Base-by-base conservation (phyloP, 2,888 invertebrate genomes). In the Frankliniella fusca region DNA sequence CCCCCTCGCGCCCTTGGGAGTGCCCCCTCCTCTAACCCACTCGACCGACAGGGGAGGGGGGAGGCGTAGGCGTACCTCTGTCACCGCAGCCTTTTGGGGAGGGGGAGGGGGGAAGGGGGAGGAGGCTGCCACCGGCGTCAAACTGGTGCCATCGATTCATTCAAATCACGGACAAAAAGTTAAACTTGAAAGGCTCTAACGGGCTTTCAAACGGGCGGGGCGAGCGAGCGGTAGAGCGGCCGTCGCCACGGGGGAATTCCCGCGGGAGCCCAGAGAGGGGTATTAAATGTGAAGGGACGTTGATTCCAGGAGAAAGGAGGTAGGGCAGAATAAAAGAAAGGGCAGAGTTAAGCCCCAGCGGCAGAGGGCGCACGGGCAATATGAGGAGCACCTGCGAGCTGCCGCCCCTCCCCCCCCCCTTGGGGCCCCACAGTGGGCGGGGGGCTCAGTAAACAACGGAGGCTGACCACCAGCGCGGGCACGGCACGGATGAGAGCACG, bases 91-190 rank as follows among this genome's bases (percentile, higher is more conserved):
- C 38, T 38, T 38, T 38, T n/a, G n/a, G n/a, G n/a, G n/a, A n/a
- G n/a, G n/a, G 54, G 10, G 18, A 0, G 54, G 20, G 54, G 54
- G 18, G 7, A 0, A 5, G 54, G 15, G n/a, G 38, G 38, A 5
- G 38, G 2, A 5, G 3, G 38, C 38, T 38, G 38, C 38, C 5
- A 38, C 5, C 38, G 38, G 38, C 38, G 38, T 2, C 38, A 38
- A 38, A 38, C 61, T 18, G 61, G n/a, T 61, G 38, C 61, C 61
- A 61, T 61, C 61, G 61, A 15, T 61, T 61, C n/a, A 61, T 61
- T 61, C 61, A 61, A 61, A 61, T 61, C 61, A 61, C 61, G 61
- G 61, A 18, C 20, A 61, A 61, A 61, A 61, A 61, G 61, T 61
- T 61, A 18, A 61, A 61, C 61, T 61, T 61, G 61, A 61, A 61